Evolutionary conservation across 2,797 vertebrate genomes (phyloP), one percentile per base, ranked within the genome.

Genomic region (Picus viridis): DNA sequence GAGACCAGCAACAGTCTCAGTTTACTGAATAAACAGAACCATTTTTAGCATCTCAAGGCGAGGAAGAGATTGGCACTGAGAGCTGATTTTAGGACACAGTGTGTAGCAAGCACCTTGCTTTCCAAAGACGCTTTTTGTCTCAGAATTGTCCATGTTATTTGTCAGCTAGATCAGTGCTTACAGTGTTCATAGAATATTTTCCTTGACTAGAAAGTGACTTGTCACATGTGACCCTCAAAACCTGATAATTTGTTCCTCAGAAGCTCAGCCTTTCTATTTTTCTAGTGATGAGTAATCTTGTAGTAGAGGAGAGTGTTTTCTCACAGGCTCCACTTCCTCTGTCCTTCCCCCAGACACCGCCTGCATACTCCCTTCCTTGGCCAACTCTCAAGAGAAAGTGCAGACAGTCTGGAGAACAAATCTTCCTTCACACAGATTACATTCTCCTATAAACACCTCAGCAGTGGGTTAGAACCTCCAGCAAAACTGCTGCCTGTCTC

Each of bases 361-460:
- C 88, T 16, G 7, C 81, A n/a, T 29, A 36, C 32, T 86, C 88
- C 43, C 24, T 94, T 88, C 83, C 91, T 88, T 94, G 92, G 80
- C 81, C 80, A 86, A 0, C 63, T 76, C 76, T 94, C 79, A 81
- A 81, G 93, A 90, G 89, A 94, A 95, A 82, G 63, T 41, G 54
- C 82, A 93, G 79, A 41, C 79, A 75, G 79, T 82, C 85, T 93
- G 87, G 76, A 86, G 85, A 91, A 54, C 58, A 82, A 78, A 68
- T 83, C 76, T 89, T 61, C 82, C 73, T 87, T 70, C 56, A 10
- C 57, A 67, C 67, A 90, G 84, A 88, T 89, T 87, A 58, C 30
- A 36, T 79, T 89, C 41, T 88, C 51, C 84, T 92, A 49, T 88
- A 92, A 94, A 92, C 90, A 75, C 86, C 76, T 93, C 84, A 17